Evolutionary conservation across 37 sponge, comb jelly and placozoan genomes (phyloP).

Genomic region (Amphimedon queenslandica): DNA sequence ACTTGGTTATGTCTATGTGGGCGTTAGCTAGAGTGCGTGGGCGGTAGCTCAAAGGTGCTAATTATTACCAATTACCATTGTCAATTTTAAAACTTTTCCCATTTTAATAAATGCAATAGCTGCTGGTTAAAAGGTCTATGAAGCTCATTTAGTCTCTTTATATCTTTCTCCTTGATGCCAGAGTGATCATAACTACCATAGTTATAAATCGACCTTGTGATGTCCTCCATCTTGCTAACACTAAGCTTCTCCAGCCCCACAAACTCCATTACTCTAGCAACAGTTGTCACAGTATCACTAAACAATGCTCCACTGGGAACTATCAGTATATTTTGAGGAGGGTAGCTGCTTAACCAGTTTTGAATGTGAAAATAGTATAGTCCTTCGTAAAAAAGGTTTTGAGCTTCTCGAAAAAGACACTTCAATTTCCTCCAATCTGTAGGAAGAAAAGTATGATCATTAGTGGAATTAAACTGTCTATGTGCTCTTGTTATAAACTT

Average conservation of each 20-base stretch:
- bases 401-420: conserved; percentile 25
- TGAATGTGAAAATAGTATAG: conserved; percentile 47
- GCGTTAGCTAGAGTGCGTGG: no score
- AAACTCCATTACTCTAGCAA: conserved; percentile 43
- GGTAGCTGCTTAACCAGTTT: conserved; percentile 71
- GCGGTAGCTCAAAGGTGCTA: no score
- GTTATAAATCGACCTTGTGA: no score
- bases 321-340: conserved; percentile 61
- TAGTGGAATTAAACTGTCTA: background rate
- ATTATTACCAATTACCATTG: no score
- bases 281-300: conserved; percentile 7
- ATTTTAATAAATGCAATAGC: conserved; percentile 36
- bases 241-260: conserved; percentile 25
- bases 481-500: conserved; percentile 1
- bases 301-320: conserved; percentile 63
- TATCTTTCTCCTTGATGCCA: no score
- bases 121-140: conserved; percentile 23
- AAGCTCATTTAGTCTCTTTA: no score
- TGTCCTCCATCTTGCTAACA: no score
- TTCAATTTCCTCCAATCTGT: conserved; percentile 11
- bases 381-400: conserved; percentile 51
- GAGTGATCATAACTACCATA: no score
- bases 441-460: no score
- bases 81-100: no score
- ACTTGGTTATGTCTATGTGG: no score